Evolutionary conservation across 2,113 vertebrate species (phyloP), one percentile per base, ranked within the genome.

Genomic region (Mus spicilegus): DNA sequence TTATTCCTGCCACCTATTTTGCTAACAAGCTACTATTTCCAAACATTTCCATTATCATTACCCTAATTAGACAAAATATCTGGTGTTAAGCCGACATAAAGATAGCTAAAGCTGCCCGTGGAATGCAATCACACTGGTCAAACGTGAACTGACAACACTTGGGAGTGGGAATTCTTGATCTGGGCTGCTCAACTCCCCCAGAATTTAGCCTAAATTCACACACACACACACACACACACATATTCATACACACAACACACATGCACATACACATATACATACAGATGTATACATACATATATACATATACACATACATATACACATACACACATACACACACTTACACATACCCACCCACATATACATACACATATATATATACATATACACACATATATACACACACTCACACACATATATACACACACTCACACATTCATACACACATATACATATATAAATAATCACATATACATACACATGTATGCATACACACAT

Each of bases 31-130:
- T 30, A 90, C 42, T 88, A 65, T 51, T 85, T 87, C 54, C 77
- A 90, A 82, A 54, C 58, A 84, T 87, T 91, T 91, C n/a, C 91
- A 58, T 87, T 51, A 73, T 65, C 75, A 3, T 63, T 72, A 89
- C 42, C 28, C 11, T 39, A 90, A 92, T 72, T 90, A 93, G 30
- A 89, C 61, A 91, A 95, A 95, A 58, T 54, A 20, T 58, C 49
- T 72, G 33, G 10, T 87, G 19, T 63, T 92, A 7, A 70, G 67
- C 4, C 20, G 28, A 85, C 65, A 80, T 65, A 61, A 90, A 91
- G 87, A 10, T 51, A 72, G 20, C 58, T 54, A 63, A 92, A 36
- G 17, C 51, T 85, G n/a, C 26, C n/a, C 70, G 7, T 39, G 42
- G 17, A 87, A 85, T 22, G 63, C 28, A 24, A 28, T 12, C 51